phyloP scores from a whole-genome alignment of 2,797 vertebrate genomes.

The Tachyglossus aculeatus region DNA sequence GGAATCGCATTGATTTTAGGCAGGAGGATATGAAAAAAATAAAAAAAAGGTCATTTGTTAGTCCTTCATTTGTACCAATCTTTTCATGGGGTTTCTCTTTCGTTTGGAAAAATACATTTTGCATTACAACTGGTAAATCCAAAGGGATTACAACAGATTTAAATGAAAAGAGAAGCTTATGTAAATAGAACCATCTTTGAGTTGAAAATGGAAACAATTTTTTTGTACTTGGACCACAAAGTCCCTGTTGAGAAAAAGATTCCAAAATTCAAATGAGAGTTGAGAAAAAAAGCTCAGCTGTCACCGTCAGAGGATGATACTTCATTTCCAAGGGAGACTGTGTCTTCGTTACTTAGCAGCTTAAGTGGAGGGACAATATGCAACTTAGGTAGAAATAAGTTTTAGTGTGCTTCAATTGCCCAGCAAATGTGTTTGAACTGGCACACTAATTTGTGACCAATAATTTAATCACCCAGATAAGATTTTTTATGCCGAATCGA shows the following conservation, averaged over 20 bases:
- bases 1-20: slow-evolving; percentile 12
- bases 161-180: slow-evolving; percentile 51
- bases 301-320: background rate
- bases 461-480: slow-evolving; percentile 32
- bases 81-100: slow-evolving; percentile 6
- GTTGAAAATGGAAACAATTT: slow-evolving; percentile 45
- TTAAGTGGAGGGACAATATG: background rate
- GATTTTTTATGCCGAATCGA: slow-evolving; percentile 9
- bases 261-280: slow-evolving; percentile 29
- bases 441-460: slow-evolving; percentile 17
- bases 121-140: slow-evolving; percentile 52
- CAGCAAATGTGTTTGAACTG: background rate
- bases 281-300: slow-evolving; percentile 39
- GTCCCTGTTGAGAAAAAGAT: slow-evolving; percentile 44
- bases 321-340: slow-evolving; percentile 30
- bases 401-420: slow-evolving; percentile 14
- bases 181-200: slow-evolving; percentile 45
- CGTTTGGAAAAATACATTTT: slow-evolving; percentile 40
- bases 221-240: slow-evolving; percentile 33
- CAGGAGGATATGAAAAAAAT: slow-evolving; percentile 12
- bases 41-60: slow-evolving; percentile 16
- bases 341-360: slow-evolving; percentile 43
- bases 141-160: slow-evolving; percentile 30
- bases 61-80: slow-evolving; percentile 13
- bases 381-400: slow-evolving; percentile 29